These are phyloP conservation scores for Herminia tarsipennalis DNA, from an alignment of 2,888 invertebrate genomes.

Conservation along the genomic window DNA sequence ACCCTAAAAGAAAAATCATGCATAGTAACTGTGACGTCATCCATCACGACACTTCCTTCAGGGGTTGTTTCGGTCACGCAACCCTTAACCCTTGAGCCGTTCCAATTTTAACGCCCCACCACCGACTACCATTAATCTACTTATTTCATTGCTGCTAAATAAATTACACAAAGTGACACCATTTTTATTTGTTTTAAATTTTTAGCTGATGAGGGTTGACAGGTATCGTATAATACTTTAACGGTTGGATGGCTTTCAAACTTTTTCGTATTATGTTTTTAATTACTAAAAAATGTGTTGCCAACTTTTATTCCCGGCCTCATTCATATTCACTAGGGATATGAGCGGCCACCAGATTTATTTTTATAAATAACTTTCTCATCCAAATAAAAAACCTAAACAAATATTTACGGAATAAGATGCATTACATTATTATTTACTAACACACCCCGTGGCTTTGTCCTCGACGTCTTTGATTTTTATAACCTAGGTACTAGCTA, in stretches of 20 bases:
- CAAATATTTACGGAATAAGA: no score
- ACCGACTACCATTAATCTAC: conserved; percentile 39
- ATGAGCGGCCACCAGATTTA: not conserved
- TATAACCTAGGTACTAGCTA: no score
- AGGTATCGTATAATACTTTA: conserved; percentile 10
- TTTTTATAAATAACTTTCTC: not conserved
- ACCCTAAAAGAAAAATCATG: conserved; percentile 18
- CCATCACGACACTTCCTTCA: conserved; percentile 51
- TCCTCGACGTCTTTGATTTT: no score
- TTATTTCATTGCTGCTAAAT: conserved; percentile 32
- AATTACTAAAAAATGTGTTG: conserved; percentile 1
- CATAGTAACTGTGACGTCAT: conserved; percentile 39
- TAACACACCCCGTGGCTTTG: no score
- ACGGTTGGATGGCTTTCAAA: conserved; percentile 3
- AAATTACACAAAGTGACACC: conserved; percentile 26
- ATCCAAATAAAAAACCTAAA: no score
- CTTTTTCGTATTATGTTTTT: conserved; percentile 4
- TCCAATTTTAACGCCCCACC: conserved; percentile 25
- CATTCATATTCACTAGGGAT: not conserved
- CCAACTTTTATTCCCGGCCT: not conserved
- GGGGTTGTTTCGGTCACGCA: conserved; percentile 49
- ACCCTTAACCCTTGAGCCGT: conserved; percentile 47
- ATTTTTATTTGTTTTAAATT: conserved; percentile 22
- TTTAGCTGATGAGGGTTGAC: conserved; percentile 31
- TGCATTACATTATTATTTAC: no score